Evolutionary conservation across 2,888 invertebrate genomes (phyloP), one percentile per base, ranked within the genome.

Genomic region (Eupithecia centaureata): DNA sequence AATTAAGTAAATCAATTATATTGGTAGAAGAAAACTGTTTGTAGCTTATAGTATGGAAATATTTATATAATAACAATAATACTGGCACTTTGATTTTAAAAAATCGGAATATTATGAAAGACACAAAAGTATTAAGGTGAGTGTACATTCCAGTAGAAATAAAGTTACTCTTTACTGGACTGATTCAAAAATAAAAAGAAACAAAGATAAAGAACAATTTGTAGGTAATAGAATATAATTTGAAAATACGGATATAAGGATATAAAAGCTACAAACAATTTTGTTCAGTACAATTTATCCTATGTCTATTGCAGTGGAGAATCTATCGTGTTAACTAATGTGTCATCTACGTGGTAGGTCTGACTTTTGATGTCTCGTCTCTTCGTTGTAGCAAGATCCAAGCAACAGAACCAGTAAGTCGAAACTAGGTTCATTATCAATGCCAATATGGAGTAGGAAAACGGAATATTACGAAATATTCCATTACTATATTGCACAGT

Each of bases 261-360:
- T 22, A 54, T n/a, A n/a, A n/a, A n/a, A n/a, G 59, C 76, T 78
- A 81, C 79, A 80, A 79, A 64, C 73, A 72, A 67, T 66, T 61
- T 61, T 71, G 42, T 60, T 69, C 73, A 68, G 74, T 75, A 76
- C 71, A 79, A 75, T 80, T 82, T 80, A 82, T 72, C 77, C 81
- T 86, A 86, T 86, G 81, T 78, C 88, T 90, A 90, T 89, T 90
- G 88, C 87, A 82, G 89, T 90, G 89, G 84, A 80, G 79, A 82
- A 79, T 79, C 84, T 86, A 86, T 79, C 76, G 84, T 86, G 85
- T 81, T 77, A 80, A 79, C 86, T 87, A 86, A 84, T 80, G 86
- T 87, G 88, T 79, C 72, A 80, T 75, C 76, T 79, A 79, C 82
- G 78, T 82, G 86, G 71, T 72, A 70, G 76, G 68, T 76, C 74